A percentile compares a stretch with the other conserved stretches of the same genome.
Evolutionary conservation across 2,113 vertebrate genomes (phyloP).

Genomic region (Poecilia latipinna): DNA sequence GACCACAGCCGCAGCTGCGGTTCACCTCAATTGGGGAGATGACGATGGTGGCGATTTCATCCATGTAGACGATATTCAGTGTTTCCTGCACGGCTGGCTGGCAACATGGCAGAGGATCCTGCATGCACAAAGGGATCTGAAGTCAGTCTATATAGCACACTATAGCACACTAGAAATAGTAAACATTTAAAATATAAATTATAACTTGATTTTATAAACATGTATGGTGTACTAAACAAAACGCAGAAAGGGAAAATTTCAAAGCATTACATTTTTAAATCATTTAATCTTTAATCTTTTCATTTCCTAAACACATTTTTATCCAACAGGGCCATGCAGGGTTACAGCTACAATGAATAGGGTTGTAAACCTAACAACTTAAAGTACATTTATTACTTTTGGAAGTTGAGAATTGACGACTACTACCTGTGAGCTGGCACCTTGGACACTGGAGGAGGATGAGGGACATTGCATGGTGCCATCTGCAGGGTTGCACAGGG

Average conservation of each 20-base stretch:
- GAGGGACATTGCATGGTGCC: constrained; percentile 35
- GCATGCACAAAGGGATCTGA: background rate
- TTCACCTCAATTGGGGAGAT: constrained; percentile 68
- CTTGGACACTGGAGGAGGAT: background rate
- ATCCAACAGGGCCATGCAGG: too few species aligned
- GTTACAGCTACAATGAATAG: too few species aligned
- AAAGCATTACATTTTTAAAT: too few species aligned
- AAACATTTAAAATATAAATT: too few species aligned
- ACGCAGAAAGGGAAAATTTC: too few species aligned
- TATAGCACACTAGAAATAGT: background rate
- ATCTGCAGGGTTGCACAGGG: constrained; percentile 43
- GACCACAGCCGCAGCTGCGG: constrained; percentile 67
- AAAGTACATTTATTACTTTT: too few species aligned
- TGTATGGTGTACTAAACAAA: too few species aligned
- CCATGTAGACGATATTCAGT: constrained; percentile 73
- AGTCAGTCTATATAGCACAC: background rate
- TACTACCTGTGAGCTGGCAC: constrained; percentile 59
- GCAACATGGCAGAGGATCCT: constrained; percentile 66
- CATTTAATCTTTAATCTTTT: background rate
- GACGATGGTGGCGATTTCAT: constrained; percentile 52
- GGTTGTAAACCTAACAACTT: too few species aligned
- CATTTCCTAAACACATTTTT: too few species aligned
- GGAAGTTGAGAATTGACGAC: background rate
- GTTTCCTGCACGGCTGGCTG: constrained; percentile 39
- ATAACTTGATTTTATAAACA: too few species aligned